Evolutionary conservation across 2,797 vertebrate genomes (phyloP).

Genomic region (Leptodactylus fallax): DNA sequence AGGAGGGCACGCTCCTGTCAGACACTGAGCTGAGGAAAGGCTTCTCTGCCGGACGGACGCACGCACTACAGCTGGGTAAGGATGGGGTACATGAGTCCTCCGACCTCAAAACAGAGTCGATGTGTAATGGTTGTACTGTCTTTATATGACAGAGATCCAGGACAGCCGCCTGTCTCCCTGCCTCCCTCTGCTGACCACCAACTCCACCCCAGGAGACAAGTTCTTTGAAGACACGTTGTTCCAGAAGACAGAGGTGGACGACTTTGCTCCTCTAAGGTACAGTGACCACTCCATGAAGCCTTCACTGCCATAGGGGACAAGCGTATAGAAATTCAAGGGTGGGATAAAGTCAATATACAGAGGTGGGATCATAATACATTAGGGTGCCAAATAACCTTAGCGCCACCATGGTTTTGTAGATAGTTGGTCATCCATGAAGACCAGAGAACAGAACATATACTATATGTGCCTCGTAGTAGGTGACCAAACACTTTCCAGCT

Average conservation of each 20-base stretch:
- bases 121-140: slow-evolving; percentile 57
- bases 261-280: slow-evolving; percentile 89
- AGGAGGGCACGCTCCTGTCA: slow-evolving; percentile 68
- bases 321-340: no score
- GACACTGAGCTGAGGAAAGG: slow-evolving; percentile 64
- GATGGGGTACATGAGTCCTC: not conserved
- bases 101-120: not conserved
- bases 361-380: no score
- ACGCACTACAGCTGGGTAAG: slow-evolving; percentile 76
- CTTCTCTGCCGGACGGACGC: slow-evolving; percentile 33
- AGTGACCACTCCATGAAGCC: not conserved
- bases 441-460: no score
- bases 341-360: no score
- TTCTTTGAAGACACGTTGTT: slow-evolving; percentile 77
- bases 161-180: slow-evolving; percentile 82
- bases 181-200: slow-evolving; percentile 75
- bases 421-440: no score
- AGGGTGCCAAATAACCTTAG: no score
- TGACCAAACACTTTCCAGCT: no score
- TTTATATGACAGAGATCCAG: slow-evolving; percentile 77
- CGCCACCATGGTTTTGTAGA: no score
- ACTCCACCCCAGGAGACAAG: slow-evolving; percentile 69
- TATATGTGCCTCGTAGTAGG: no score
- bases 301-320: no score
- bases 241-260: slow-evolving; percentile 79